phyloP scores from a whole-genome alignment of 2,888 invertebrate genomes.

The Epsilonema sp. region DNA sequence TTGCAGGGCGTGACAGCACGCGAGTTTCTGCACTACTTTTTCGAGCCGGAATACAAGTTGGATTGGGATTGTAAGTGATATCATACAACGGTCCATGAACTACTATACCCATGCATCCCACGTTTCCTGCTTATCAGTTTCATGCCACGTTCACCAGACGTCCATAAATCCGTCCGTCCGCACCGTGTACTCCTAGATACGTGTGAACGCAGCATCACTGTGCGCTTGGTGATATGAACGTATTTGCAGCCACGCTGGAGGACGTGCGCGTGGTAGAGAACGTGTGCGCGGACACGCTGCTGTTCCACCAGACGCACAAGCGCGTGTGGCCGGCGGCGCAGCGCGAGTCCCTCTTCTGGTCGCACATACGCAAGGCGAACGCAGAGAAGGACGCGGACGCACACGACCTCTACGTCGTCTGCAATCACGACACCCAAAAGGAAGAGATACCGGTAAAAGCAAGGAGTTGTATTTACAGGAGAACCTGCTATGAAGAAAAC shows the following conservation, averaged over 20 bases:
- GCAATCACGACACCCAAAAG: constrained; percentile 80
- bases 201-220: too few relatives aligned
- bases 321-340: constrained; percentile 98
- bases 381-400: constrained; percentile 24
- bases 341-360: constrained; percentile 95
- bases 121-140: too few relatives aligned
- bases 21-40: constrained; percentile 95
- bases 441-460: constrained; percentile 62
- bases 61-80: constrained; percentile 93
- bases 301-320: constrained; percentile 79
- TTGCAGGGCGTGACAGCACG: constrained; percentile 85
- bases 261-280: constrained; percentile 80
- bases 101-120: too few relatives aligned
- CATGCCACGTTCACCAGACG: too few relatives aligned
- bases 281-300: constrained; percentile 60
- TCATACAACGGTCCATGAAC: too few relatives aligned
- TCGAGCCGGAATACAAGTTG: constrained; percentile 75
- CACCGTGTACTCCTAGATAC: too few relatives aligned
- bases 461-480: too few relatives aligned
- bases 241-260: constrained; percentile 55
- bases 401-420: constrained; percentile 76
- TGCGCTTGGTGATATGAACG: too few relatives aligned
- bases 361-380: constrained; percentile 51
- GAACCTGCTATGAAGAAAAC: too few relatives aligned
- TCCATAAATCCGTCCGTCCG: too few relatives aligned